Percentiles rank a stretch among this genome's conserved stretches.
Conservation (phyloP, 2,797 vertebrate species). For the Molothrus aeneus region DNA sequence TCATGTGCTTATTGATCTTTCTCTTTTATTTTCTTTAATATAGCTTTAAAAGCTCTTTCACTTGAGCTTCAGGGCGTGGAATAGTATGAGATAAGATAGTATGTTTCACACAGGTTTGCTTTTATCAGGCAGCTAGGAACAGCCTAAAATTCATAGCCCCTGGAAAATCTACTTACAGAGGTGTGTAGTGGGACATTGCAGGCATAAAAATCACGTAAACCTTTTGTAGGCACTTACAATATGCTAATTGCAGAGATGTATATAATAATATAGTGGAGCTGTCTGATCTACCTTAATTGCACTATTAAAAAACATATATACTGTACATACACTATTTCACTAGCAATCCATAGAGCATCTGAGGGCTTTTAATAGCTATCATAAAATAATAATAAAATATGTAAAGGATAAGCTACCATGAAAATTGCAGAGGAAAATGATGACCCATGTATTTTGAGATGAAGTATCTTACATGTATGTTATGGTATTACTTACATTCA, state of each 20-base stretch:
- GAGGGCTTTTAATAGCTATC: constrained; percentile 6
- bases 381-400: constrained; percentile 33
- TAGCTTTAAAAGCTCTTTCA: neutral
- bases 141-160: neutral
- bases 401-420: neutral
- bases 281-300: neutral
- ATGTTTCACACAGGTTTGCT: neutral
- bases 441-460: neutral
- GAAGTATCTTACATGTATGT: neutral
- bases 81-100: neutral
- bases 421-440: constrained; percentile 13
- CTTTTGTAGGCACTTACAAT: neutral
- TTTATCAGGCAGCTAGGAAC: neutral
- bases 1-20: neutral
- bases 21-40: neutral
- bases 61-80: neutral
- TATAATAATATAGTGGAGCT: neutral
- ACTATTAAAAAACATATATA: constrained; percentile 4
- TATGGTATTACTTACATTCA: neutral
- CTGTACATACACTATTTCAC: neutral
- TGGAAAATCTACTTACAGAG: neutral
- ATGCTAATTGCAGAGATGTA: neutral
- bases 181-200: neutral
- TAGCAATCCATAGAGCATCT: neutral
- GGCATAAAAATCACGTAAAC: neutral